Percentiles rank a stretch among this genome's conserved stretches.
Conservation (phyloP, 37 sponge, comb jelly and placozoan species). For the Aphrocallistes beatrix region DNA sequence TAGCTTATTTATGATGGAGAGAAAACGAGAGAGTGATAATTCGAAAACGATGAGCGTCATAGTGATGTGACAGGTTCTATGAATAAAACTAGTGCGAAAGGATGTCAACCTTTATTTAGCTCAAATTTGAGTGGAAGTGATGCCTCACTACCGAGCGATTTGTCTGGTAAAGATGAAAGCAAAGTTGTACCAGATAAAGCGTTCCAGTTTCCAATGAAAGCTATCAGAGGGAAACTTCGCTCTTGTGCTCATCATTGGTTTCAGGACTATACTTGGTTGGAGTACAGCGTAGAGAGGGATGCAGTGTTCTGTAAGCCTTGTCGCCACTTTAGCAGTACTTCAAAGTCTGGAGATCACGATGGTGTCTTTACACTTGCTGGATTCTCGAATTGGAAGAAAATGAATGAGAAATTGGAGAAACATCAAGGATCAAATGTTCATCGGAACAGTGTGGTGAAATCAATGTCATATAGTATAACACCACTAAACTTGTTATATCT, state of each 20-base stretch:
- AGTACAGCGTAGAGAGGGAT: slow-evolving; percentile 8
- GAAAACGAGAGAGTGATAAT: slow-evolving; percentile 18
- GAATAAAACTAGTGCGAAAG: background rate
- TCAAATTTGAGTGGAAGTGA: slow-evolving; percentile 3
- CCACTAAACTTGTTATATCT: slow-evolving; percentile 10
- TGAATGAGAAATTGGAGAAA: background rate
- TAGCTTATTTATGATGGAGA: background rate
- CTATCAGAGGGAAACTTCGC: background rate
- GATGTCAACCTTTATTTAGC: slow-evolving; percentile 1
- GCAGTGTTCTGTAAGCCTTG: slow-evolving; percentile 10
- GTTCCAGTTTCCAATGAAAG: background rate
- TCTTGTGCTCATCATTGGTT: background rate
- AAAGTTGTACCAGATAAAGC: background rate
- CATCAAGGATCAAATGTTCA: slow-evolving; percentile 13
- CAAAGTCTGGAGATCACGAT: slow-evolving; percentile 1
- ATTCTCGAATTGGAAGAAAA: slow-evolving; percentile 20
- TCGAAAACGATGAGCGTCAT: background rate
- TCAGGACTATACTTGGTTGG: slow-evolving; percentile 14
- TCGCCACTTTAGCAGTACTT: background rate
- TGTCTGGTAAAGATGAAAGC: background rate
- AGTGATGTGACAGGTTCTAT: background rate
- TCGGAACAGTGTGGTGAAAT: background rate
- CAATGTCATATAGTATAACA: slow-evolving; percentile 4
- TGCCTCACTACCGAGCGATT: background rate
- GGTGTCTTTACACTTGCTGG: slow-evolving; percentile 4